A percentile compares a stretch with the other conserved stretches of the same genome.
Conservation (phyloP, 2,888 invertebrate genomes). For the Ichneumon xanthorius region DNA sequence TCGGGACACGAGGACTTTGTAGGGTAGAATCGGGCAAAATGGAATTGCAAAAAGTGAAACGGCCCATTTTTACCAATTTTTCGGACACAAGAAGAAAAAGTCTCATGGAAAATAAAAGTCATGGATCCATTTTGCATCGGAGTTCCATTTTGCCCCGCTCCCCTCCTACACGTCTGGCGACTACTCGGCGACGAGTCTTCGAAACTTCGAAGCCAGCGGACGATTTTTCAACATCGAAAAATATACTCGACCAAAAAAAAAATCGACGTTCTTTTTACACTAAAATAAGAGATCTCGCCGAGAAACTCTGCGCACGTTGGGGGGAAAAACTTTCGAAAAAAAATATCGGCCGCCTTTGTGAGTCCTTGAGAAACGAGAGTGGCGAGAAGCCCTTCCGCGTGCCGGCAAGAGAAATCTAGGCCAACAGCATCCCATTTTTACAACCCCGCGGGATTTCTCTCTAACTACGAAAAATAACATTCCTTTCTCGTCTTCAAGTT, state of each 20-base stretch:
- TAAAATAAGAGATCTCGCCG: constrained; percentile 38
- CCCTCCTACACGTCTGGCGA: not conserved
- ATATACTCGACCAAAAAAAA: constrained; percentile 9
- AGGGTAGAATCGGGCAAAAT: too few relatives aligned
- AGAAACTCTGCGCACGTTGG: not conserved
- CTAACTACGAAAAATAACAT: constrained; percentile 59
- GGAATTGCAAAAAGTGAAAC: too few relatives aligned
- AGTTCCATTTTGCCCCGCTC: too few relatives aligned
- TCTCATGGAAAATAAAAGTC: too few relatives aligned
- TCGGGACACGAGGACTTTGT: not conserved
- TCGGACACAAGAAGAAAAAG: too few relatives aligned
- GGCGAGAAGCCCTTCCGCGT: constrained; percentile 51
- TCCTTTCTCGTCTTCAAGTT: constrained; percentile 31
- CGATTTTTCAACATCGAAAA: not conserved
- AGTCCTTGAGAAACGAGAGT: constrained; percentile 7
- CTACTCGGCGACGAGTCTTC: not conserved
- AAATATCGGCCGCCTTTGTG: constrained; percentile 63
- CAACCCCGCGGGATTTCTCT: constrained; percentile 64
- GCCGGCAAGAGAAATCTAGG: constrained; percentile 69
- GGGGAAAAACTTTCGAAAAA: constrained; percentile 56
- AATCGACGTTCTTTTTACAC: constrained; percentile 12
- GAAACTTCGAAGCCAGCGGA: not conserved
- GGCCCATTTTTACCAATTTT: too few relatives aligned
- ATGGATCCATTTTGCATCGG: not conserved
- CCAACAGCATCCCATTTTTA: constrained; percentile 64